Evolutionary conservation across 53 echinoderm and acorn worm genomes (phyloP).

Genomic region (Stichopus horrens): DNA sequence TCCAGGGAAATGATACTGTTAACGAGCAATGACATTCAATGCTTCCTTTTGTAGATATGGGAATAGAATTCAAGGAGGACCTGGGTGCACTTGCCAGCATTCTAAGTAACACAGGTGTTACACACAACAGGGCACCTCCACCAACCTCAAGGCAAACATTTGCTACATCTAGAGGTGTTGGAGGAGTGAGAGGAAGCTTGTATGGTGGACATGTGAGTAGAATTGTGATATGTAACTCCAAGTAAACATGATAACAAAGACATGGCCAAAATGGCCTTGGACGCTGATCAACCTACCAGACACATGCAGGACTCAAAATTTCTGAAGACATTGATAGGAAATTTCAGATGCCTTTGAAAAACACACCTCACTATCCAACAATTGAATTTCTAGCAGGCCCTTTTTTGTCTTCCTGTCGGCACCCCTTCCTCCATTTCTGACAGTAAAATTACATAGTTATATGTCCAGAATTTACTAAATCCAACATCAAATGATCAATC

Average conservation of each 20-base stretch:
- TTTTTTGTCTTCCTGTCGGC: too few species aligned
- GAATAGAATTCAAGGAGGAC: conserved; percentile 73
- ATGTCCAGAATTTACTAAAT: too few species aligned
- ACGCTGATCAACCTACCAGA: too few species aligned
- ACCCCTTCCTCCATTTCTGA: too few species aligned
- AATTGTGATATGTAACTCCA: background rate
- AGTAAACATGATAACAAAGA: background rate
- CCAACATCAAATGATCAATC: too few species aligned
- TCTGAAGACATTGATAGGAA: too few species aligned
- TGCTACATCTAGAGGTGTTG: conserved; percentile 42
- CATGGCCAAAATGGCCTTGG: too few species aligned
- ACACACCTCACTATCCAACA: too few species aligned
- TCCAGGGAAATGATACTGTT: too few species aligned
- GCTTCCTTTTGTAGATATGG: conserved; percentile 53
- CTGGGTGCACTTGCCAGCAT: conserved; percentile 79
- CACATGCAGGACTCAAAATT: too few species aligned
- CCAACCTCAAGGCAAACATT: conserved; percentile 67
- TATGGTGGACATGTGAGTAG: conserved; percentile 28
- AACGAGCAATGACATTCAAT: background rate
- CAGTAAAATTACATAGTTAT: too few species aligned
- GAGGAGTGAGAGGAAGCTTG: conserved; percentile 5
- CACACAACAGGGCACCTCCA: background rate
- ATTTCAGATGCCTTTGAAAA: background rate
- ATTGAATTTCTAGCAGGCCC: too few species aligned
- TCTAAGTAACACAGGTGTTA: conserved; percentile 72